A percentile compares a stretch with the other conserved stretches of the same genome.
phyloP scores from a whole-genome alignment of 2,888 invertebrate genomes.

The Xylota segnis region DNA sequence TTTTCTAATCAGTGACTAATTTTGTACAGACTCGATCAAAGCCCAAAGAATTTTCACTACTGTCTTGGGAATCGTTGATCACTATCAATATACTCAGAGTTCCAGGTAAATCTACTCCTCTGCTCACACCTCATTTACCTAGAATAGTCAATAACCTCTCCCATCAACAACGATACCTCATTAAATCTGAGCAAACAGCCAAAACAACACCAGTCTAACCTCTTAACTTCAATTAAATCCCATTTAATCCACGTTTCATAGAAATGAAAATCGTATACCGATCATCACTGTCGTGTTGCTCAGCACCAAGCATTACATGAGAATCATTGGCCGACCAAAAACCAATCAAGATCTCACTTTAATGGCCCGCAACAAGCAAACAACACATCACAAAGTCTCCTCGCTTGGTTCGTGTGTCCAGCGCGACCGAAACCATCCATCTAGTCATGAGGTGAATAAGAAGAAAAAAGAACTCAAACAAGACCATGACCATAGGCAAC shows the following conservation, averaged over 20 bases:
- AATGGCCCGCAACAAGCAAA: conserved; percentile 57
- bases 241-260: conserved; percentile 71
- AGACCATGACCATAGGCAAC: conserved; percentile 66
- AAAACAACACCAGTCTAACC: conserved; percentile 42
- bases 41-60: no score
- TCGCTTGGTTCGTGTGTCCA: conserved; percentile 13
- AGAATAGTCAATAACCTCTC: conserved; percentile 42
- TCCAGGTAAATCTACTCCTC: conserved; percentile 12
- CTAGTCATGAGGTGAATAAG: conserved; percentile 35
- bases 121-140: neutral
- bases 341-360: conserved; percentile 73
- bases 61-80: no score
- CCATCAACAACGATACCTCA: conserved; percentile 65
- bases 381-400: conserved; percentile 23
- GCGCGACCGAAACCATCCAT: conserved; percentile 51
- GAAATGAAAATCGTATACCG: conserved; percentile 56
- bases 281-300: conserved; percentile 34
- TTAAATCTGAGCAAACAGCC: conserved; percentile 58
- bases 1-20: no score
- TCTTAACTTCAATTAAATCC: conserved; percentile 70
- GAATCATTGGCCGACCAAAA: conserved; percentile 64
- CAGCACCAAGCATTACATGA: conserved; percentile 11
- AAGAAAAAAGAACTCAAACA: conserved; percentile 52
- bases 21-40: no score
- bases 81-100: neutral